Conservation (phyloP, 2,797 vertebrate species). For the Girardinus metallicus region DNA sequence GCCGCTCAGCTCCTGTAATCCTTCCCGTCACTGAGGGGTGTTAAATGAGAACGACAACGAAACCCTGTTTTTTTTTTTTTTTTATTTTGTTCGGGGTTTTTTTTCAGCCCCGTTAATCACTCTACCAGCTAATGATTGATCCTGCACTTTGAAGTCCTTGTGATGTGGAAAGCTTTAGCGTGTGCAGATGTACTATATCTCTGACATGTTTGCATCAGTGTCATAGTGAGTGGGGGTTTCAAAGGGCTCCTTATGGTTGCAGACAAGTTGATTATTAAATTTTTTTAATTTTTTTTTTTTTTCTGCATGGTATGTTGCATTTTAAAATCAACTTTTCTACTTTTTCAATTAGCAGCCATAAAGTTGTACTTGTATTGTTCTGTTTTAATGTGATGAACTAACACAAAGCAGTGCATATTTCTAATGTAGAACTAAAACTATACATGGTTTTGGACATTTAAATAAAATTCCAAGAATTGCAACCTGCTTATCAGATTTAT, state of each 20-base stretch:
- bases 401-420: background rate
- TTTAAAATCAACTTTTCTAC: background rate
- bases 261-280: background rate
- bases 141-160: conserved; percentile 31
- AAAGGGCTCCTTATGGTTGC: background rate
- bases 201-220: conserved; percentile 7
- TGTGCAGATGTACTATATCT: conserved; percentile 14
- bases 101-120: conserved; percentile 61
- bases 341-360: background rate
- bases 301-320: background rate
- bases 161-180: conserved; percentile 11
- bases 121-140: conserved; percentile 61
- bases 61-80: background rate
- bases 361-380: too few species aligned
- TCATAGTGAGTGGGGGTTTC: background rate
- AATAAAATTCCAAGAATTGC: background rate
- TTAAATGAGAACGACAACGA: conserved; percentile 58
- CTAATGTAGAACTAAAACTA: background rate
- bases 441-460: background rate
- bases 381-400: background rate
- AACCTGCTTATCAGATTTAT: background rate
- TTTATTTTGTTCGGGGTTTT: too few species aligned
- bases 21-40: conserved; percentile 48
- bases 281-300: background rate
- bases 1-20: conserved; percentile 61